Percentiles rank a stretch among this genome's conserved stretches.
Evolutionary conservation across 2,797 vertebrate genomes (phyloP).

Genomic region (Acanthornis magna): DNA sequence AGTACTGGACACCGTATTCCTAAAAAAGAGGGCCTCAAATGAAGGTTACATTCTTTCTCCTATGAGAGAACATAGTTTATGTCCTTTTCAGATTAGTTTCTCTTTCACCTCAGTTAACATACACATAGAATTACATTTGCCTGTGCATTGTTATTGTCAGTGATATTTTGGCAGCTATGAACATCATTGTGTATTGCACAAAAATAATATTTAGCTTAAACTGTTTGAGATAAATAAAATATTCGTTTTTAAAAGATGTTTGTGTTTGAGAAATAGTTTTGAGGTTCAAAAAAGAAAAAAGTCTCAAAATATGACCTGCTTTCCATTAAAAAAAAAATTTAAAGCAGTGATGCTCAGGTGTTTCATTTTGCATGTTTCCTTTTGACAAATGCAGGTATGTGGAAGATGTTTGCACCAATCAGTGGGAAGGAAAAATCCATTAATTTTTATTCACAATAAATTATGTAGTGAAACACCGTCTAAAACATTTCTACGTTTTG

Average conservation of each 20-base stretch:
- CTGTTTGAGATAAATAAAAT: conserved; percentile 19
- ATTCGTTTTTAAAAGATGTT: not conserved
- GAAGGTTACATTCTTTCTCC: conserved; percentile 43
- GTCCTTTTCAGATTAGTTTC: conserved; percentile 13
- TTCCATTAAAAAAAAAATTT: not conserved
- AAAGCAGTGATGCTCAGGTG: not conserved
- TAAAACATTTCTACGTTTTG: not conserved
- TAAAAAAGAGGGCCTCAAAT: not conserved
- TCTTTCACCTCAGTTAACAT: conserved; percentile 43
- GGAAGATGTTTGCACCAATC: not conserved
- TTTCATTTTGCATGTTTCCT: not conserved
- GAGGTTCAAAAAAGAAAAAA: not conserved
- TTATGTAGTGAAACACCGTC: not conserved
- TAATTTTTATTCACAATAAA: not conserved
- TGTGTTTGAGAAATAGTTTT: not conserved
- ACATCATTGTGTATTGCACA: not conserved
- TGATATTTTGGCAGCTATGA: conserved; percentile 36
- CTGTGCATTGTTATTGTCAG: conserved; percentile 50
- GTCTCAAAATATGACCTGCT: not conserved
- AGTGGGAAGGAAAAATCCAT: not conserved
- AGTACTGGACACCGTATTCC: not conserved
- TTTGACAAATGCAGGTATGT: not conserved
- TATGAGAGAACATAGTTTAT: not conserved
- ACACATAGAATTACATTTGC: conserved; percentile 37
- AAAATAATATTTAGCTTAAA: conserved; percentile 43